Evolutionary conservation across 2,113 vertebrate genomes (phyloP), one percentile per base, ranked within the genome.

Genomic region (Poeciliopsis occidentalis): DNA sequence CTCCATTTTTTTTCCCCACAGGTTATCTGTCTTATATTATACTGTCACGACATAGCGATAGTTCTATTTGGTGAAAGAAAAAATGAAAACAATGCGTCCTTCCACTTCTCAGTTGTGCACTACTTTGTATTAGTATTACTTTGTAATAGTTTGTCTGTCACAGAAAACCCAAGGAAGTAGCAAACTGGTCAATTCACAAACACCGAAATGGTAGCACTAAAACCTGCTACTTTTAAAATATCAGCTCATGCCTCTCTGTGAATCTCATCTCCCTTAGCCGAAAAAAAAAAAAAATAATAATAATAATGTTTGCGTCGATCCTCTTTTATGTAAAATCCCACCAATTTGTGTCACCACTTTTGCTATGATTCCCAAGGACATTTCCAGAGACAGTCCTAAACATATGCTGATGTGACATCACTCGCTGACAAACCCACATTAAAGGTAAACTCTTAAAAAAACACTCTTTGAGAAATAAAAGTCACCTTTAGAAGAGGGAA

Each of bases 391-490:
- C 64, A 37, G 69, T 73, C 86, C 76, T 82, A 85, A 86, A 87
- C 87, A 87, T 83, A 76, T 71, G 80, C 80, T 81, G 80, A 87
- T 81, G 79, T 89, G 88, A 92, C 86, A 91, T 88, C 85, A 80
- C 76, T 83, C 26, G 6, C 69, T 75, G 80, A 82, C 85, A 89
- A 91, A 88, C 77, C 78, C 85, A 85, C 88, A 89, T 81, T 75
- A 67, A 88, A 91, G 84, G 91, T 86, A 90, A 90, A 89, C 87
- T 84, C 87, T 83, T 87, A 90, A 88, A 64, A 29, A 88, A 87
- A 89, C 83, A 88, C 81, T 85, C 88, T 91, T 85, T 86, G 39
- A 84, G 90, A 92, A 85, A 89, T 92, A 87, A 92, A 92, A 91
- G 86, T 88, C 89, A 92, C 86, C 92, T 93, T 88, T 88, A 75